phyloP scores from a whole-genome alignment of 2,888 invertebrate genomes.

The Tinea trinotella region DNA sequence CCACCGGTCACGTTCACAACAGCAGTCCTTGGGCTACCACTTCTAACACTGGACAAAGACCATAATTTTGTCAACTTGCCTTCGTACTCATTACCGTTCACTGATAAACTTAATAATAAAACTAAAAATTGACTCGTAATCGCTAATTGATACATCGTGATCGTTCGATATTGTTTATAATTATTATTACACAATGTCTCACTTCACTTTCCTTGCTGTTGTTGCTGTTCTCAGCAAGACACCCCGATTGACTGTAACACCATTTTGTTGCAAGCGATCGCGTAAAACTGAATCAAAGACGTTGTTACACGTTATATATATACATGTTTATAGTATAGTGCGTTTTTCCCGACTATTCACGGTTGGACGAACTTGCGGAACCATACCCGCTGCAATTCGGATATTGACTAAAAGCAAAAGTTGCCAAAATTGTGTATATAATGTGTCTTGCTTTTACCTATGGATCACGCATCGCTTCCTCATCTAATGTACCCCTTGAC shows the following conservation, averaged over 20 bases:
- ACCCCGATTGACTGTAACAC: conserved; percentile 38
- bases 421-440: conserved; percentile 41
- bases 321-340: conserved; percentile 60
- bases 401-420: conserved; percentile 47
- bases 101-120: conserved; percentile 32
- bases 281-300: conserved; percentile 64
- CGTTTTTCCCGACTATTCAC: conserved; percentile 61
- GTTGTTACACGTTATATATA: conserved; percentile 60
- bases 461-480: conserved; percentile 48
- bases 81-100: conserved; percentile 38
- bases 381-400: conserved; percentile 42
- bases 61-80: conserved; percentile 51
- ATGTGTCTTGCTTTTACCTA: conserved; percentile 29
- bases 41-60: conserved; percentile 40
- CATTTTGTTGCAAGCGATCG: conserved; percentile 66
- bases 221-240: conserved; percentile 31
- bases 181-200: conserved; percentile 20
- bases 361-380: conserved; percentile 49
- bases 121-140: conserved; percentile 32
- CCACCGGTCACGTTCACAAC: conserved; percentile 53
- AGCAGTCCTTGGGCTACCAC: conserved; percentile 40
- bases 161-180: conserved; percentile 19
- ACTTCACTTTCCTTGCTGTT: conserved; percentile 52
- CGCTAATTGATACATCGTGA: conserved; percentile 16
- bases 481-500: conserved; percentile 38